phyloP scores from a whole-genome alignment of 2,113 vertebrate genomes.

The Trichomycterus rosablanca region DNA sequence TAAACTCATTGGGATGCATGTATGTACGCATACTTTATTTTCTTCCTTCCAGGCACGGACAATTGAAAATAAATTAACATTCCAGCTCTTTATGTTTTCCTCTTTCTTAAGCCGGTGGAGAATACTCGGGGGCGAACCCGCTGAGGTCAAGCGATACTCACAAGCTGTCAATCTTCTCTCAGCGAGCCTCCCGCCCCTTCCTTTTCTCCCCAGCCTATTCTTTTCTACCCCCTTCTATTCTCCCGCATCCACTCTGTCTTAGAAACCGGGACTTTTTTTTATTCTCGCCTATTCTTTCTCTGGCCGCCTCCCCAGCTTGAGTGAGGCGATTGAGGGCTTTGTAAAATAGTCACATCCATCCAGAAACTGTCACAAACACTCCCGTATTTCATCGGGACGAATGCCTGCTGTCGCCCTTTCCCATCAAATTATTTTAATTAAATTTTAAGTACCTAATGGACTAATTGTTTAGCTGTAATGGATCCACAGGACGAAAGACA shows the following conservation, averaged over 20 bases:
- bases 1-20: conserved; percentile 66
- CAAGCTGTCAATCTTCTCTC: conserved; percentile 69
- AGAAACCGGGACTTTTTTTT: conserved; percentile 38
- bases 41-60: conserved; percentile 52
- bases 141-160: conserved; percentile 68
- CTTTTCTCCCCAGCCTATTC: conserved; percentile 57
- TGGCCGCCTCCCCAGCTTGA: conserved; percentile 61
- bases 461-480: no score
- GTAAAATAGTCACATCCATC: conserved; percentile 58
- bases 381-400: conserved; percentile 56
- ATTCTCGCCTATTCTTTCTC: conserved; percentile 47
- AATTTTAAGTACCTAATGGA: conserved; percentile 64
- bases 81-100: conserved; percentile 68
- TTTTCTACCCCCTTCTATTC: conserved; percentile 54
- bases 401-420: conserved; percentile 55
- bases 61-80: conserved; percentile 80
- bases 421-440: conserved; percentile 62
- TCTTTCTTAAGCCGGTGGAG: conserved; percentile 59
- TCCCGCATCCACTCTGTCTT: conserved; percentile 48
- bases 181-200: conserved; percentile 56
- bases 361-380: conserved; percentile 52
- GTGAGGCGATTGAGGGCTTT: conserved; percentile 63
- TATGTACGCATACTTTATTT: conserved; percentile 67
- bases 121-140: conserved; percentile 59
- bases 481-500: no score